Evolutionary conservation across 2,797 vertebrate species (phyloP), one percentile per base, ranked within the genome.

Genomic region (Stomatorhinus walkeri): DNA sequence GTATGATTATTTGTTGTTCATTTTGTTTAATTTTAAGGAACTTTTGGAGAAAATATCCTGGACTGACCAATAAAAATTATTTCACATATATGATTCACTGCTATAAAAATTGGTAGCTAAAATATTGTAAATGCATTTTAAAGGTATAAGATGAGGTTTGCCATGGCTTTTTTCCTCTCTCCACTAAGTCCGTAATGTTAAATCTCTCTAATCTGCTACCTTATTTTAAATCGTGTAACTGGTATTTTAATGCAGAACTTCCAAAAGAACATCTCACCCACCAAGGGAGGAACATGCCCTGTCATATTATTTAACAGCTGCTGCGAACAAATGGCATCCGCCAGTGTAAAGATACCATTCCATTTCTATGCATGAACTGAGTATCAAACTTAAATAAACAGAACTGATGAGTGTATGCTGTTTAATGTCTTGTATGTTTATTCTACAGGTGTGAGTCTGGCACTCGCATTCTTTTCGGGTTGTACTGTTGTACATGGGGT

Each of bases 11-110:
- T 48, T 72, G 10, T 40, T 68, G 46, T 68, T 59, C 49, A 48
- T 49, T 59, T 64, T 79, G 72, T 79, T 43, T 46, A 9, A 79
- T 79, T 46, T 61, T 68, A 88, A 79, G 36, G 22, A 87, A 87
- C 56, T 51, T 49, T 84, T 84, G 16, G 9, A 32, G 46, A 54
- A 85, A 32, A 32, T 32, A 32, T 32, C 28, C 28, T 32, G 28
- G 28, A 32, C 28, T 32, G 28, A 32, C 28, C 28, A 32, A 32
- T 32, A 32, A 32, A 32, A 32, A 32, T 32, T 32, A 32, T 32
- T 32, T 32, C 72, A n/a, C 14, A 16, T 43, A 19, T 19, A 79
- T 79, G 36, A 79, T 43, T 79, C 32, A 43, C 16, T 43, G 1
- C 36, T 79, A 79, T 79, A 79, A 79, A 2, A 8, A 43, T 46